Conservation (phyloP, 1,140 invertebrate genomes). For the Eriocheir sinensis region DNA sequence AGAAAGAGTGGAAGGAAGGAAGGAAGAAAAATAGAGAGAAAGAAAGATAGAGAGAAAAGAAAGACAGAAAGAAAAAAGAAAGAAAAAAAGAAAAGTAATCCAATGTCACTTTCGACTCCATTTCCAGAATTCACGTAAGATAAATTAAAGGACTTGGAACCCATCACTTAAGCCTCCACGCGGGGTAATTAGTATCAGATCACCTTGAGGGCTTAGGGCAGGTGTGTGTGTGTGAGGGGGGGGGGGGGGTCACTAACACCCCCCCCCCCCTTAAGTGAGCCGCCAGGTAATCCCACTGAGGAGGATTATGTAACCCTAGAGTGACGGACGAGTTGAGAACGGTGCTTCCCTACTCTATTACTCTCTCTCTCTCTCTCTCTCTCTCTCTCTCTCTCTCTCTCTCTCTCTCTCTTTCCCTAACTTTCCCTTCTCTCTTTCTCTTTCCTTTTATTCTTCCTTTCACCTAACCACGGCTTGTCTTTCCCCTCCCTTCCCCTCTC, state of each 20-base stretch:
- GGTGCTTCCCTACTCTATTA: neutral
- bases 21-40: neutral
- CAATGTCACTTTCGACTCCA: too few relatives aligned
- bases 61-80: too few relatives aligned
- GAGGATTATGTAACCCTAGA: neutral
- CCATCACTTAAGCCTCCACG: neutral
- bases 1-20: neutral
- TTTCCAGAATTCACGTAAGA: neutral
- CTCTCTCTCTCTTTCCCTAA: neutral
- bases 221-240: too few relatives aligned
- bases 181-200: neutral
- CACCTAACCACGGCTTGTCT: neutral
- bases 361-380: too few relatives aligned
- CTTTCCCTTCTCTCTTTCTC: neutral
- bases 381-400: neutral
- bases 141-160: too few relatives aligned
- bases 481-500: neutral
- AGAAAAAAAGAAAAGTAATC: too few relatives aligned
- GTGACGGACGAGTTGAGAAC: neutral
- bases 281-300: neutral
- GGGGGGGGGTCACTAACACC: too few relatives aligned
- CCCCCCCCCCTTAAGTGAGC: neutral
- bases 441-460: neutral
- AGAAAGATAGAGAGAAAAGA: slow-evolving; percentile 11
- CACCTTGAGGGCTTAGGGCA: too few relatives aligned